These are phyloP conservation scores for Megathymus violae DNA, from an alignment of 1,140 invertebrate species.

Conservation along the genomic window DNA sequence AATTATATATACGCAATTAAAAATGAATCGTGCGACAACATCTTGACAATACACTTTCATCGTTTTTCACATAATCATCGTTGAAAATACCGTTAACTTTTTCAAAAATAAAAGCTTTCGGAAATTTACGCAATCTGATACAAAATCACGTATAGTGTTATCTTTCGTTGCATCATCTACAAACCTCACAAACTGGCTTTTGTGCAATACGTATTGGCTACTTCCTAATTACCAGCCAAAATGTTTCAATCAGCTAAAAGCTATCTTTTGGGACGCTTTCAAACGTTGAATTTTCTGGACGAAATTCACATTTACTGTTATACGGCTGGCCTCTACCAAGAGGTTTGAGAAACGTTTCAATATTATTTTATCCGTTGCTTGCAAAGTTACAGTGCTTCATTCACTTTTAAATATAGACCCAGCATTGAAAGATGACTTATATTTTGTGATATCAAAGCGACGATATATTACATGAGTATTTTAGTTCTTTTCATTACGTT, in stretches of 20 bases:
- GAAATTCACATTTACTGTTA: conserved; percentile 35
- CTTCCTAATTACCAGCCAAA: conserved; percentile 28
- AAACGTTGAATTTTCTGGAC: conserved; percentile 40
- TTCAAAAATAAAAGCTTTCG: no score
- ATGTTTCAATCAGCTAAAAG: conserved; percentile 53
- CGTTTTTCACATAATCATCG: no score
- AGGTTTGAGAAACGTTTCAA: neutral
- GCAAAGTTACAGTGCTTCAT: neutral
- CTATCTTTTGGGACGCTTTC: conserved; percentile 45
- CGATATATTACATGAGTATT: no score
- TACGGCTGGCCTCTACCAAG: conserved; percentile 13
- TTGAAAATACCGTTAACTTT: no score
- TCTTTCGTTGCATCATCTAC: conserved; percentile 13
- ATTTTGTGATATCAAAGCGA: neutral
- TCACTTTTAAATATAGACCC: neutral
- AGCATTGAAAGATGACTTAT: neutral
- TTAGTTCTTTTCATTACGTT: no score
- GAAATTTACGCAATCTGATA: no score
- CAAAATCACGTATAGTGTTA: neutral
- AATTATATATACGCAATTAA: no score
- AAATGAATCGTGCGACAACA: no score
- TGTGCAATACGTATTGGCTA: conserved; percentile 23
- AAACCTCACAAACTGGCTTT: conserved; percentile 10
- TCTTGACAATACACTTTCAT: no score
- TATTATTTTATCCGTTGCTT: conserved; percentile 20